Base-by-base conservation (phyloP, 2,888 invertebrate genomes). In the Idaea biselata region DNA sequence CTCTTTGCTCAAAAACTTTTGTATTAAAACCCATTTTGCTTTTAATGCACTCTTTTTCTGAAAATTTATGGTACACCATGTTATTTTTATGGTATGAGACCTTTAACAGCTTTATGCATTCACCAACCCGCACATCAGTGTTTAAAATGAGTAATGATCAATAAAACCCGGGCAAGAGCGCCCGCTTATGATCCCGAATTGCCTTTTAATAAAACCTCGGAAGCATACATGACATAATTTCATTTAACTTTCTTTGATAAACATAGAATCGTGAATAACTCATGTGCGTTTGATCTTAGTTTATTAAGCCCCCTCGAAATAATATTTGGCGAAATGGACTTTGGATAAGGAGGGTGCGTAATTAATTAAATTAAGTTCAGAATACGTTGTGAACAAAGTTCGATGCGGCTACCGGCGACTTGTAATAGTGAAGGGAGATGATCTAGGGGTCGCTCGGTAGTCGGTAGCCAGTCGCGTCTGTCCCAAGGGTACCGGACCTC, bases 351-450 rank as follows among this genome's bases (percentile, higher is more conserved):
- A 83, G 84, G 89, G 89, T 78, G 73, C 75, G 78, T 90, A 91
- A 91, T 90, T 91, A 91, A 91, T 91, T 91, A 86, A 90, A 90
- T 91, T 90, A 90, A 89, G 89, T 88, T 88, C 83, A 75, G 87
- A 86, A 88, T 89, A 89, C 84, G 88, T 86, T 84, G 82, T 78
- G 82, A 86, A 86, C 87, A 88, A 89, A 89, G 87, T 90, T 89
- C 67, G 79, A 82, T 78, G 82, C 76, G 81, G 87, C 86, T 82
- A 83, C 82, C 79, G 84, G 85, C 84, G 83, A 87, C 84, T 89
- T 86, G 87, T 85, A 90, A 87, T 89, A 86, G 86, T 76, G 74
- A 73, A 81, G 88, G 88, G 89, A 83, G 88, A 84, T 89, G 82
- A 90, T 87, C 89, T 85, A 78, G 78, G 71, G 75, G 76, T 73